phyloP scores from a whole-genome alignment of 30 jellyfish, hydroid and myxozoan genomes.

The Haliclystus octoradiatus region DNA sequence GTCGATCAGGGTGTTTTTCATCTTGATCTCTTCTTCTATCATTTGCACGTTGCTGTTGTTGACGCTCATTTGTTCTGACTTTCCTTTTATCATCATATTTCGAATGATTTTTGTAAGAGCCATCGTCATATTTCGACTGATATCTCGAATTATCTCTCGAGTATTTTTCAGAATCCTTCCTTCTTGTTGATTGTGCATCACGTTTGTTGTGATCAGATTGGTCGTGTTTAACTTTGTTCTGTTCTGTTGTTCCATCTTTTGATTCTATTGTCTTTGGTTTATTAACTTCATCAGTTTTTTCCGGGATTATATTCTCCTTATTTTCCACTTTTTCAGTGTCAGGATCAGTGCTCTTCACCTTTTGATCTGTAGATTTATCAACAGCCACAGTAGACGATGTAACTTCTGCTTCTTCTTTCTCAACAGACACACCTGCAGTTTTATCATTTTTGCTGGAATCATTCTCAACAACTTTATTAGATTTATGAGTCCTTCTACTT shows the following conservation, averaged over 20 bases:
- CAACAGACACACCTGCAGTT: not conserved
- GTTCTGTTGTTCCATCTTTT: not conserved
- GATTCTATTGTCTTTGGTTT: not conserved
- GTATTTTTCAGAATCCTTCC: not conserved
- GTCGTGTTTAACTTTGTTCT: too few species aligned
- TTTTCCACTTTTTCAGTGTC: not conserved
- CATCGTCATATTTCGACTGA: too few species aligned
- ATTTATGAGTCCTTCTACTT: not conserved
- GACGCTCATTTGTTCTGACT: not conserved
- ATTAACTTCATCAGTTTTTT: not conserved
- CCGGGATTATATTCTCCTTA: too few species aligned
- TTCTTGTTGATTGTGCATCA: not conserved
- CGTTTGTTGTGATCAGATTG: too few species aligned
- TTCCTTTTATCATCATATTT: not conserved
- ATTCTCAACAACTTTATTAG: too few species aligned
- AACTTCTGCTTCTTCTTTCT: not conserved
- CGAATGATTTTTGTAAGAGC: not conserved
- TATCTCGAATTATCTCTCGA: not conserved
- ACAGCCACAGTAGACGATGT: constrained; percentile 1
- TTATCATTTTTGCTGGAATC: not conserved
- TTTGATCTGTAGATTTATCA: not conserved
- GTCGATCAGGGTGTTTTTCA: constrained; percentile 1
- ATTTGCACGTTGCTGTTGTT: not conserved
- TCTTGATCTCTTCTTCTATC: not conserved
- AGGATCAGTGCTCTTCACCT: too few species aligned